Evolutionary conservation across 2,888 invertebrate genomes (phyloP).

Genomic region (Gnatocerus cornutus): DNA sequence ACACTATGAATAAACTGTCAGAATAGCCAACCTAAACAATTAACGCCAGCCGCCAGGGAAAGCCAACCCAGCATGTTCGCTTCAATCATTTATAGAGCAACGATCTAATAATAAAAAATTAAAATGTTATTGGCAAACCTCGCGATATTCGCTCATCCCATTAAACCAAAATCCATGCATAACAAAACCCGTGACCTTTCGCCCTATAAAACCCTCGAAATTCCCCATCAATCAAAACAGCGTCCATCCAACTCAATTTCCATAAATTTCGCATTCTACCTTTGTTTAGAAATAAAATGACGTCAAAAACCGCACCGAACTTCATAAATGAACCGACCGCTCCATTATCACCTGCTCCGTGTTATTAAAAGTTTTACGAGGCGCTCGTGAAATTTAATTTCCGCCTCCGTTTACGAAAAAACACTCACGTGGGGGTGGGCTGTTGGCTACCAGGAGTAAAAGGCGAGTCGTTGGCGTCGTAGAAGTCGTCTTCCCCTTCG

Average conservation of each 20-base stretch:
- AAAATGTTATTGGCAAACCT: no score
- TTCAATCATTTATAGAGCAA: no score
- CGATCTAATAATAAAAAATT: no score
- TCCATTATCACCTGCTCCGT: background rate
- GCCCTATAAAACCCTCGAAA: background rate
- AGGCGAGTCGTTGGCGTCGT: constrained; percentile 89
- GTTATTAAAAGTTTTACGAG: background rate
- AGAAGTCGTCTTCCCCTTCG: constrained; percentile 96
- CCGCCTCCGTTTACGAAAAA: background rate
- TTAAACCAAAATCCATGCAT: no score
- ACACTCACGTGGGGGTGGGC: constrained; percentile 62
- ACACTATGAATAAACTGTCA: no score
- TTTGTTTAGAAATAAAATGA: background rate
- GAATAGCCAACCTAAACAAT: no score
- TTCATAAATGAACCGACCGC: background rate
- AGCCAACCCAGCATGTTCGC: no score
- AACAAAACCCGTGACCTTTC: no score
- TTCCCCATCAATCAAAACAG: background rate
- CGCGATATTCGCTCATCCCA: no score
- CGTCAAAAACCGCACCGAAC: background rate
- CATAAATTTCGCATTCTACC: background rate
- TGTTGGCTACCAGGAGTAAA: constrained; percentile 68
- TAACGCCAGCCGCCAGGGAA: no score
- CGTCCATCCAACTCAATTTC: background rate
- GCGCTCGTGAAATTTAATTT: constrained; percentile 7